Evolutionary conservation across 2,888 invertebrate genomes (phyloP).

Genomic region (Enchytraeus crypticus): DNA sequence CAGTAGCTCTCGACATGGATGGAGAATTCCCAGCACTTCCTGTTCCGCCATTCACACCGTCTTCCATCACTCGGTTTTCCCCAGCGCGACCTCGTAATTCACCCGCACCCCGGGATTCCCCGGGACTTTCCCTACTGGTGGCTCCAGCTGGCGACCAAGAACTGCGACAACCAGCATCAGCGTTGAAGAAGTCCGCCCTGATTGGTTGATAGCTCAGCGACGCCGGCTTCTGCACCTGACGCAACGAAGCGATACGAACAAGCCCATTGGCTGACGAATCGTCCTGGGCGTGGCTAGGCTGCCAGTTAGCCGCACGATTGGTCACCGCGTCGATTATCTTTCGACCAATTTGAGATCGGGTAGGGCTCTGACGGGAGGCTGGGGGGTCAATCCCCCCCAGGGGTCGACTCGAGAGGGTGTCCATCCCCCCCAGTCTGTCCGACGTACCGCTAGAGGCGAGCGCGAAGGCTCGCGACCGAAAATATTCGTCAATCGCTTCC

Average conservation of each 20-base stretch:
- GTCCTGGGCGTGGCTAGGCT: background rate
- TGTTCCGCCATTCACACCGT: no score
- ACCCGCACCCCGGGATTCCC: no score
- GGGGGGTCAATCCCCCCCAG: no score
- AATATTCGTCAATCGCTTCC: conserved; percentile 42
- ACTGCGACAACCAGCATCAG: background rate
- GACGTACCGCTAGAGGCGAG: background rate
- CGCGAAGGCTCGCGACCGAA: conserved; percentile 1
- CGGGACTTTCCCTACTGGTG: no score
- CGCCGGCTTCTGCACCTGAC: background rate
- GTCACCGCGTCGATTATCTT: background rate
- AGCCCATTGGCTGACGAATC: background rate
- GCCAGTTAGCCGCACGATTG: background rate
- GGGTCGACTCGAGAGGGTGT: no score
- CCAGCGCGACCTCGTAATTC: no score
- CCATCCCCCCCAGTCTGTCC: background rate
- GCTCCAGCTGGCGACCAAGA: background rate
- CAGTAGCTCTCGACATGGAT: no score
- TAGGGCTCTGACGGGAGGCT: background rate
- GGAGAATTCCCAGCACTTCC: no score
- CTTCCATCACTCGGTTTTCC: no score
- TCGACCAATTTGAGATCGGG: background rate
- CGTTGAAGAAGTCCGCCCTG: background rate
- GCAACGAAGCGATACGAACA: background rate
- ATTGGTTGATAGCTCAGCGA: background rate